phyloP scores from a whole-genome alignment of 2,113 vertebrate genomes.

The Chauna torquata region DNA sequence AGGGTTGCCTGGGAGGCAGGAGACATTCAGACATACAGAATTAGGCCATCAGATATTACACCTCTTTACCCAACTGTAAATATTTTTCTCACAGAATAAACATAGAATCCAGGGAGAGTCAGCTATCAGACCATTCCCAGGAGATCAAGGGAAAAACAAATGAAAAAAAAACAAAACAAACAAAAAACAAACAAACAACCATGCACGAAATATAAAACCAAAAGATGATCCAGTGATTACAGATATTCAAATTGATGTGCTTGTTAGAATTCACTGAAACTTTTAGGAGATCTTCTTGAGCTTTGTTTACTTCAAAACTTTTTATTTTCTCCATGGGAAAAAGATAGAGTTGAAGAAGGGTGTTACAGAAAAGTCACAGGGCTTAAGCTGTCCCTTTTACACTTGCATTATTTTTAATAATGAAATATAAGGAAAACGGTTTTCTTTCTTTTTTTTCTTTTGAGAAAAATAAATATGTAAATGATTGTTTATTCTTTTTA shows the following conservation, averaged over 20 bases:
- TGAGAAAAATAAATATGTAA: background rate
- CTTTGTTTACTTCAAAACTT: background rate
- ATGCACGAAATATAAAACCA: background rate
- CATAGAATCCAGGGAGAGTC: background rate
- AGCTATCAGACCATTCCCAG: background rate
- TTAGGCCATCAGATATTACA: background rate
- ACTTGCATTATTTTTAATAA: slow-evolving; percentile 10
- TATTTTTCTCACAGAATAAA: background rate
- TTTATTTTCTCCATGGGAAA: background rate
- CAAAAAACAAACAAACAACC: background rate
- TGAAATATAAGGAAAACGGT: background rate
- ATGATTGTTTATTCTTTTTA: background rate
- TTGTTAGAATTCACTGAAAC: background rate
- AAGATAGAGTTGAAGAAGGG: background rate
- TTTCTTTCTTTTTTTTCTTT: background rate
- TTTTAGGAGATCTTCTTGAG: background rate
- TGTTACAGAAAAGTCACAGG: background rate
- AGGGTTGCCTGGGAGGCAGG: background rate
- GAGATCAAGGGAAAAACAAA: background rate
- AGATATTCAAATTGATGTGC: background rate
- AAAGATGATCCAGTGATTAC: background rate
- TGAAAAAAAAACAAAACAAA: background rate
- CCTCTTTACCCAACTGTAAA: background rate
- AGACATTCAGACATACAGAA: background rate
- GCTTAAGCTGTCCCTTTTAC: background rate